Base-by-base conservation (phyloP, 1,140 invertebrate genomes). In the Amphibalanus amphitrite region DNA sequence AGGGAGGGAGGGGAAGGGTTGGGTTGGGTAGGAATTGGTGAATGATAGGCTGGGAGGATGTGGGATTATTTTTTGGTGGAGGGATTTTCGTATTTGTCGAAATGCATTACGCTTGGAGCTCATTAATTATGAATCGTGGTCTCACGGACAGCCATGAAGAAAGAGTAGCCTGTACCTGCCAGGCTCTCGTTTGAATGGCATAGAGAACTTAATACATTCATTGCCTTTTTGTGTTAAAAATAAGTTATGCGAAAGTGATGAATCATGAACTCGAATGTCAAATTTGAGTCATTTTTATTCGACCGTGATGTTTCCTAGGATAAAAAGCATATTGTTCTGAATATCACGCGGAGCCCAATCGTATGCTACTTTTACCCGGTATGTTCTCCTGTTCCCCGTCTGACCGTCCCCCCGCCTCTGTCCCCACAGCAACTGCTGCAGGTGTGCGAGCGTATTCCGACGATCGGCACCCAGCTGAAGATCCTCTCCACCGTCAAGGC, bases 401-500 rank as follows among this genome's bases (percentile, higher is more conserved):
- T 59, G 25, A 13, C 13, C 47, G 25, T 59, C 13, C 47, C 13
- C 47, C 25, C 13, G 70, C n/a, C n/a, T 69, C 72, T 77, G 75
- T 76, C 74, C 75, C 81, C 83, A n/a, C 78, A 95, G 90, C 97
- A 94, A 81, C 84, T 99, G 74, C 84, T 99, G 68, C 97, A 99
- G 92, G 95, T 99, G 29, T 98, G 96, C 82, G 97, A 99, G 80
- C 85, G 97, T 77, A 99, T 99, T 78, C 97, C 97, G n/a, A 99
- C 97, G 0, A 99, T 99, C 81, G 96, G 96, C 72, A 99, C 96
- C 3, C 97, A 99, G 80, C 83, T 99, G 69, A 98, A 98, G 82
- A 99, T 99, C 77, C 81, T 99, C 69, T 98, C 95, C 3, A n/a
- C n/a, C n/a, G n/a, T n/a, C n/a, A n/a, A n/a, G n/a, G n/a, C n/a